Percentiles rank a stretch among this genome's conserved stretches.
These are phyloP conservation scores for Syncerus caffer DNA, from an alignment of 2,797 vertebrate genomes.

Conservation along the genomic window DNA sequence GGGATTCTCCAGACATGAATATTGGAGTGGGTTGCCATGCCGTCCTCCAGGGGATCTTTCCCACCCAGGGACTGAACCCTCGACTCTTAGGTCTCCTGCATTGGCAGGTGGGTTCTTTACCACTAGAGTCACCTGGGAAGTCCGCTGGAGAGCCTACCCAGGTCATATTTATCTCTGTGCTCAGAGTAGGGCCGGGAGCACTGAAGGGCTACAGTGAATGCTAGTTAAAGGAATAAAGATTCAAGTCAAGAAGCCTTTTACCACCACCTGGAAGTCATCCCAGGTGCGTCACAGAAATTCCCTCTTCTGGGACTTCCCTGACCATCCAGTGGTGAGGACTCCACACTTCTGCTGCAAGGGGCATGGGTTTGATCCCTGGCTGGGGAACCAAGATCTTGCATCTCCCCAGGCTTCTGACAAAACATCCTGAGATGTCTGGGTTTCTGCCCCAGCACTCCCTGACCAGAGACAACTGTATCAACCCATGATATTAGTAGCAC, in stretches of 20 bases:
- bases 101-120: neutral
- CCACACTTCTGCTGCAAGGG: neutral
- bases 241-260: neutral
- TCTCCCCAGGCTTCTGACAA: neutral
- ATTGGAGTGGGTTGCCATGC: neutral
- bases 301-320: neutral
- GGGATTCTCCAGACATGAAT: neutral
- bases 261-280: neutral
- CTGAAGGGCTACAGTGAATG: neutral
- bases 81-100: neutral
- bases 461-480: neutral
- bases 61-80: neutral
- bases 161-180: neutral
- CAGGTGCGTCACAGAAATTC: neutral
- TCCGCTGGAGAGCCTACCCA: neutral
- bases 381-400: neutral
- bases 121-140: neutral
- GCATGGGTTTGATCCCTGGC: neutral
- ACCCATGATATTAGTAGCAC: neutral
- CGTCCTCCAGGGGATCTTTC: neutral
- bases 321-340: neutral
- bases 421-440: neutral
- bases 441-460: neutral
- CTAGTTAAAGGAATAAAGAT: neutral
- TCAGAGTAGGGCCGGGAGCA: neutral